Base-by-base conservation (phyloP, 2,888 invertebrate species). In the Helobdella robusta region DNA sequence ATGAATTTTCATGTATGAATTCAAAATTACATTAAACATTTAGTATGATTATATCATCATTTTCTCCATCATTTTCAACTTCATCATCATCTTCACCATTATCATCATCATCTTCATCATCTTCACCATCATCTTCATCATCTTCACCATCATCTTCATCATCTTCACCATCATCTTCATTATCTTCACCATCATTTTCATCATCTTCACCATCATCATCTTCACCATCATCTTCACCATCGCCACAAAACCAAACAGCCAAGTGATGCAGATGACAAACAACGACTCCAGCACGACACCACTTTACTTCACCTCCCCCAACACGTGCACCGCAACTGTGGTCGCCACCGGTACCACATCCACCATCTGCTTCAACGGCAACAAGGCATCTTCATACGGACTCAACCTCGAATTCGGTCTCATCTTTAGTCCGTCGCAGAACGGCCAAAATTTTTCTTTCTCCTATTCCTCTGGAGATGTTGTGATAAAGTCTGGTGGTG, bases 321-420 rank as follows among this genome's bases (percentile, higher is more conserved):
- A 11, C 2, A 18, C n/a, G 2, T 62, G 62, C 30, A 25, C 62
- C 32, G 28, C 30, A 1, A 28, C 46, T n/a, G 32, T 28, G 3
- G 54, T 54, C 23, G 32, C 54, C 5, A 6, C 54, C 8, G 30
- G 5, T 5, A 54, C 11, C 58, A 20, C 64, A 25, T 71, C 72
- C 11, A 68, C 70, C 8, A 59, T 25, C 2, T 67, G 68, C 40
- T 74, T 70, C 67, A 67, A 71, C 15, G 73, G 73, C 11, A 68
- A 72, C 69, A 71, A 70, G 66, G 65, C 66, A 18, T 54, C 70
- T 1, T 66, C 73, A 4, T 74, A 74, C 63, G 72, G 70, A 1
- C 70, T 70, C 50, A 40, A 35, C 5, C 54, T 74, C 6, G 65
- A 56, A 4, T 56, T 72, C 23, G 44, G 60, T 44, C 56, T 66